A percentile compares a stretch with the other conserved stretches of the same genome.
phyloP scores from a whole-genome alignment of 2,113 vertebrate species.

The Hymenochirus boettgeri region DNA sequence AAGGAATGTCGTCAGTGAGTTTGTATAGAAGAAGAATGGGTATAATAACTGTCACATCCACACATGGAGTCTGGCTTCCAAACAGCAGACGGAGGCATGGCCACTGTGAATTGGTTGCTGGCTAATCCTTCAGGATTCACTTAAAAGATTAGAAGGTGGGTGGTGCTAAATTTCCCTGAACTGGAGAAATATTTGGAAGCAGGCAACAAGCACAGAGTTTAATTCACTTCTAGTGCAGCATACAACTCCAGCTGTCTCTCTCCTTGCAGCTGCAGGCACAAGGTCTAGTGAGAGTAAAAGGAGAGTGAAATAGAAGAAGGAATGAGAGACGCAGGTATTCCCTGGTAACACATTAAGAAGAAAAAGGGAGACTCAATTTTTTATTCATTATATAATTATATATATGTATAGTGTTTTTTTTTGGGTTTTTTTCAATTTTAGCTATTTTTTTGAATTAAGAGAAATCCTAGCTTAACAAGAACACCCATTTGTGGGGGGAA shows the following conservation, averaged over 20 bases:
- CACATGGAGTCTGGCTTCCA: constrained; percentile 19
- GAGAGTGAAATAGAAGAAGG: constrained; percentile 5
- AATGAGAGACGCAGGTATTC: not conserved
- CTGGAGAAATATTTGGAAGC: constrained; percentile 36
- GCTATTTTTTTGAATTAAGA: no score
- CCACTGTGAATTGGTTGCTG: constrained; percentile 35
- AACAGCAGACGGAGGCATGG: constrained; percentile 32
- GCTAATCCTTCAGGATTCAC: constrained; percentile 42
- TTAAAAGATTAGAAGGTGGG: constrained; percentile 42
- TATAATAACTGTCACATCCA: constrained; percentile 15
- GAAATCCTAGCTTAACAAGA: not conserved
- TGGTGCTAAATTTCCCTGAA: constrained; percentile 38
- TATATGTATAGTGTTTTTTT: constrained; percentile 1
- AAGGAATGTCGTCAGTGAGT: not conserved
- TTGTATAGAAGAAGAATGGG: constrained; percentile 21
- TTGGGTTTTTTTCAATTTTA: no score
- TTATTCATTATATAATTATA: not conserved
- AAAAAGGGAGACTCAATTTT: not conserved
- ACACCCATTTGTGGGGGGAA: not conserved
- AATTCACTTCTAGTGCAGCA: constrained; percentile 38
- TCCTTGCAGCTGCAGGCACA: constrained; percentile 28
- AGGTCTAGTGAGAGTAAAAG: constrained; percentile 8
- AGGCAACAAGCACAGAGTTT: constrained; percentile 35
- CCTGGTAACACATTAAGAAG: not conserved
- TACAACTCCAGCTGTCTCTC: constrained; percentile 37